These are phyloP conservation scores for Alligator sinensis DNA, from an alignment of 2,113 vertebrate species.

Conservation along the genomic window DNA sequence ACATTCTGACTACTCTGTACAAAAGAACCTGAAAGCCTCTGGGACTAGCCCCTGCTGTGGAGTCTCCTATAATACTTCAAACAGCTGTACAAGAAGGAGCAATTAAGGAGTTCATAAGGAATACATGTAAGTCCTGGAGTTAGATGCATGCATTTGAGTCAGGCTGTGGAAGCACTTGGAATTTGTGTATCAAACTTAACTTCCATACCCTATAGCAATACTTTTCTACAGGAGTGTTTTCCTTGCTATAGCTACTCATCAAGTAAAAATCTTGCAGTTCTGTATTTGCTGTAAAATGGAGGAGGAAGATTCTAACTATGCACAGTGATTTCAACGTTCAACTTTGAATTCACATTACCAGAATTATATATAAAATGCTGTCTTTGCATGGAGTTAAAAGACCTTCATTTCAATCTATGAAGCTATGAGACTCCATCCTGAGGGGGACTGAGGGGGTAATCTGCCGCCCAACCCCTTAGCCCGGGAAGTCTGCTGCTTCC, in stretches of 20 bases:
- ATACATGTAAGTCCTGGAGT: background rate
- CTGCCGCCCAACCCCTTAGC: too few species aligned
- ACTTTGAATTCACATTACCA: background rate
- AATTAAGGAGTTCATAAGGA: background rate
- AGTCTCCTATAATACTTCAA: background rate
- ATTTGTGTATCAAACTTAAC: background rate
- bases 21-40: background rate
- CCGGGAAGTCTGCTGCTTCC: too few species aligned
- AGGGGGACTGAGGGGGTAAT: too few species aligned
- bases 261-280: background rate
- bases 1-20: background rate
- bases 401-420: background rate
- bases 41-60: background rate
- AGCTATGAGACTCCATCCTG: background rate
- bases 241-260: background rate
- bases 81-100: background rate
- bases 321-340: background rate
- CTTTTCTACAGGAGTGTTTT: background rate
- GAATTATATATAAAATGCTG: background rate
- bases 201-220: background rate
- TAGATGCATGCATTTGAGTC: background rate
- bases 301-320: background rate
- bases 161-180: background rate
- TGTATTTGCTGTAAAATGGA: background rate
- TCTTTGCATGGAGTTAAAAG: background rate